Evolutionary conservation across 2,113 vertebrate genomes (phyloP).

Genomic region (Crotalus viridis): DNA sequence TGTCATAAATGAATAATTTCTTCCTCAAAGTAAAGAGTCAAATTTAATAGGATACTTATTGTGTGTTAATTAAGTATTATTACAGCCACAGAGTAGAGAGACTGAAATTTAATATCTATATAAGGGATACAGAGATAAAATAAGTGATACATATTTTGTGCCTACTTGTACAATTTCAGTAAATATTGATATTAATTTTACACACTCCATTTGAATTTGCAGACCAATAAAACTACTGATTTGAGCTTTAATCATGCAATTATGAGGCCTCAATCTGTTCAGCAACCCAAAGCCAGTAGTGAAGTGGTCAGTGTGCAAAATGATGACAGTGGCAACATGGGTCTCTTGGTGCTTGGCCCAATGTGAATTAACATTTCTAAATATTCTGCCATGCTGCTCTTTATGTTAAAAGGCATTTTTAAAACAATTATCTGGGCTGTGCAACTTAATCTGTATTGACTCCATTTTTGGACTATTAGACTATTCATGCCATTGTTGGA

Average conservation of each 20-base stretch:
- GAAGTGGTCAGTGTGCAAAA: not conserved
- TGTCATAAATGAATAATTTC: conserved; percentile 64
- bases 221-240: conserved; percentile 3
- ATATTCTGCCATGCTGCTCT: not conserved
- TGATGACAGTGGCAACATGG: not conserved
- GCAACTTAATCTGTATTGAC: not conserved
- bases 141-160: conserved; percentile 34
- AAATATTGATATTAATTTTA: conserved; percentile 55
- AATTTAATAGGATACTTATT: conserved; percentile 61
- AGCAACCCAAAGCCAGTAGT: not conserved
- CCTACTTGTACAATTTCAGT: conserved; percentile 51
- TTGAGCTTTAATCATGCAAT: not conserved
- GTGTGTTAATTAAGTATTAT: conserved; percentile 69
- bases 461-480: not conserved
- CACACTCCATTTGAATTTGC: conserved; percentile 22
- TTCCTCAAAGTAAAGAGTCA: conserved; percentile 55
- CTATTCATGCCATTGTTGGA: not conserved
- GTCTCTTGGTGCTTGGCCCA: not conserved
- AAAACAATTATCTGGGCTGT: not conserved
- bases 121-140: conserved; percentile 55
- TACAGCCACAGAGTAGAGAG: conserved; percentile 56
- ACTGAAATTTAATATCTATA: conserved; percentile 57
- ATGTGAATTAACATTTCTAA: not conserved
- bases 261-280: not conserved
- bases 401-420: not conserved